These are phyloP conservation scores for Hypothenemus hampei DNA, from an alignment of 1,140 invertebrate species.

Conservation along the genomic window DNA sequence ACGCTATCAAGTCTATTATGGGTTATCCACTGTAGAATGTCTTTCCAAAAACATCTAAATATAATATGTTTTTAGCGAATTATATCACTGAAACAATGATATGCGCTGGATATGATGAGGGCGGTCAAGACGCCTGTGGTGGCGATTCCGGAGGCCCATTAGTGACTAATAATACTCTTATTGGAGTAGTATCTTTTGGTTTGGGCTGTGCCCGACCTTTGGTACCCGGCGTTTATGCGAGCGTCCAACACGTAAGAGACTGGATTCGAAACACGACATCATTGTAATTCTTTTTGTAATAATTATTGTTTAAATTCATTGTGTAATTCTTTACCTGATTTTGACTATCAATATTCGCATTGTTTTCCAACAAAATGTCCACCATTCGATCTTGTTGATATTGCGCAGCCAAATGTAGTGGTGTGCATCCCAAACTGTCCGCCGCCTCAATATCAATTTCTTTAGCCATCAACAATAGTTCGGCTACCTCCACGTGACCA, in stretches of 20 bases:
- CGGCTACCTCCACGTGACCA: slow-evolving; percentile 64
- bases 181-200: slow-evolving; percentile 58
- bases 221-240: slow-evolving; percentile 30
- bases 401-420: slow-evolving; percentile 74
- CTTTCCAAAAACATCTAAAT: too few relatives aligned
- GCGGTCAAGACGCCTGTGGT: slow-evolving; percentile 55
- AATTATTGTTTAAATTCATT: not conserved
- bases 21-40: too few relatives aligned
- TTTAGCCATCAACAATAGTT: slow-evolving; percentile 57
- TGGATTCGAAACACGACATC: too few relatives aligned
- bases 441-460: slow-evolving; percentile 55
- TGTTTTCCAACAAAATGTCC: slow-evolving; percentile 58
- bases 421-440: slow-evolving; percentile 73
- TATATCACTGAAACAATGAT: slow-evolving; percentile 43
- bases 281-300: not conserved
- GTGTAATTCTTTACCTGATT: slow-evolving; percentile 52
- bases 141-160: slow-evolving; percentile 63
- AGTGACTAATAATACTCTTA: slow-evolving; percentile 40
- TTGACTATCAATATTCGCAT: slow-evolving; percentile 54
- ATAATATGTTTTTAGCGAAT: too few relatives aligned
- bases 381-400: slow-evolving; percentile 73
- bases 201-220: slow-evolving; percentile 24
- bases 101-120: slow-evolving; percentile 42
- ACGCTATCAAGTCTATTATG: too few relatives aligned
- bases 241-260: slow-evolving; percentile 11